These are phyloP conservation scores for Halcyon chelicuti DNA, from an alignment of 2,797 vertebrate genomes.

Conservation along the genomic window DNA sequence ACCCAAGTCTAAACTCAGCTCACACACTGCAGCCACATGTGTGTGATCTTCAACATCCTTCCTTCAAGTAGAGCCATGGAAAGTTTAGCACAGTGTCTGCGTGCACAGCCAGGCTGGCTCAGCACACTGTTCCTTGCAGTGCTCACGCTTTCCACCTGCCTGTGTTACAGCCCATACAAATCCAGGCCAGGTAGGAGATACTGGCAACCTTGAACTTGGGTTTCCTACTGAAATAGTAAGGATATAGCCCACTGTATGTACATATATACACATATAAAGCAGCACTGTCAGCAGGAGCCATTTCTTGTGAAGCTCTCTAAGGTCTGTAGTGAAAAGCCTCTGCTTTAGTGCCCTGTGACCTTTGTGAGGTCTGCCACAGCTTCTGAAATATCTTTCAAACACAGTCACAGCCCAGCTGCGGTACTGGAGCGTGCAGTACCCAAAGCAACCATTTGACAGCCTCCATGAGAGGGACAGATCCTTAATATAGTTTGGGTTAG, in stretches of 20 bases:
- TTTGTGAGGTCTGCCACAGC: background rate
- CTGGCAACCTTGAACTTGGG: background rate
- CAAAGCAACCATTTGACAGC: background rate
- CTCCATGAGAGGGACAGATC: background rate
- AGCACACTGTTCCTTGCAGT: background rate
- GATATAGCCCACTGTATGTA: background rate
- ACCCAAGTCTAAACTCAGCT: background rate
- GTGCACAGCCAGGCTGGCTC: background rate
- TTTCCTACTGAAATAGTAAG: background rate
- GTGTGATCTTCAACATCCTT: background rate
- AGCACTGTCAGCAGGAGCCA: background rate
- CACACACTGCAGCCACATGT: fast-evolving
- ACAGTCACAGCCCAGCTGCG: background rate
- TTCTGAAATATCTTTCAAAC: background rate
- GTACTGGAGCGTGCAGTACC: background rate
- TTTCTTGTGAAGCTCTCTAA: background rate
- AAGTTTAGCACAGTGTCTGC: background rate
- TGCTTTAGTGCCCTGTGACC: background rate
- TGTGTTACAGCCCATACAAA: background rate
- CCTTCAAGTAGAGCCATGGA: background rate
- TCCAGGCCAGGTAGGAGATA: background rate
- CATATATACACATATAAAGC: background rate
- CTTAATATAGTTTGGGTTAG: background rate
- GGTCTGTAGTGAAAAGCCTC: background rate
- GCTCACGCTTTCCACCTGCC: background rate